Base-by-base conservation (phyloP, 2,113 vertebrate genomes). In the Colossoma macropomum region DNA sequence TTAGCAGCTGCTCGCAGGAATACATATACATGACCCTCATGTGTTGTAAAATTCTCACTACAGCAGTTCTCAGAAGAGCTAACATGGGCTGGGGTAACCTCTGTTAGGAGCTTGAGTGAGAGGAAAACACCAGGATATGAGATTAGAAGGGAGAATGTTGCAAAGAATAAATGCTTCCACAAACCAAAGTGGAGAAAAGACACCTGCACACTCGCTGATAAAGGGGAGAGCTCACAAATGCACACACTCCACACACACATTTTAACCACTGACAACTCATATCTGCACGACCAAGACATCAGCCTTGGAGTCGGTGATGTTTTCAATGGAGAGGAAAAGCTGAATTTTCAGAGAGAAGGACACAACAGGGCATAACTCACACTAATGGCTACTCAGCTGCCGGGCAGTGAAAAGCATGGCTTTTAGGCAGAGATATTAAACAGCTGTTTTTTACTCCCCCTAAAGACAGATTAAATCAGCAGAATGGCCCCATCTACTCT, bases 341-440 rank as follows among this genome's bases (percentile, higher is more conserved):
- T 75, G 88, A 91, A 95, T 96, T 97, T 95, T 96, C 95, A 91
- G 91, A 92, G 90, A 90, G 89, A 90, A 92, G 92, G 92, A 93
- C 93, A 19, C 56, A 48, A 81, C 21, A 88, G 88, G 75, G 88
- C 92, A 97, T 97, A 96, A 96, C 90, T 98, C 96, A 96, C 90
- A 93, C 93, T 96, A 97, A 98, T 96, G 94, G 95, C 96, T 96
- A 96, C 95, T 96, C 97, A 97, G 97, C 96, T 95, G 95, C 88
- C 80, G 95, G 95, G 93, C 93, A 95, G 96, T 93, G 95, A 95
- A 96, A 95, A 96, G 96, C 91, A 89, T 92, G 94, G 94, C 95
- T 96, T 96, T 96, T 94, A 95, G 94, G 94, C 93, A 15, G 94
- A 95, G 95, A 95, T 95, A 97, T 98, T 97, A 97, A 97, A 92